Evolutionary conservation across 2,888 invertebrate genomes (phyloP).

Genomic region (Octonoba sinensis): DNA sequence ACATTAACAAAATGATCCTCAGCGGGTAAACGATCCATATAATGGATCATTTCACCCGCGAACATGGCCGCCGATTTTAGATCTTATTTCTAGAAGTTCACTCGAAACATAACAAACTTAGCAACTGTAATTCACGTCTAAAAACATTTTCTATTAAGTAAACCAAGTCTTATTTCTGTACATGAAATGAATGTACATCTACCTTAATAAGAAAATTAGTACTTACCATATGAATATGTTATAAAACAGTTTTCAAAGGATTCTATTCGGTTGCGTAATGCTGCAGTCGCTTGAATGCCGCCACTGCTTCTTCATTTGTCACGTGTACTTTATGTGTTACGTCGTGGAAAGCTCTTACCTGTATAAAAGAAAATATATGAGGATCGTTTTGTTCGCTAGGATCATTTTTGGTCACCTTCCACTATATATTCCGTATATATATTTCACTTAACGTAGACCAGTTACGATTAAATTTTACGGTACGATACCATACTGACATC

Average conservation of each 20-base stretch:
- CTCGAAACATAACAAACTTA: neutral
- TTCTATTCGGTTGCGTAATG: neutral
- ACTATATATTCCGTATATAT: neutral
- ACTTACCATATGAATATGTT: neutral
- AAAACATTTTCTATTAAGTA: neutral
- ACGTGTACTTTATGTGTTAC: slow-evolving; percentile 2
- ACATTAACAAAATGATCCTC: no score
- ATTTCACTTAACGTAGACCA: no score
- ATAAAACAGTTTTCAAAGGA: neutral
- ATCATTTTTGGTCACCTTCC: neutral
- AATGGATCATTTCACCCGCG: slow-evolving; percentile 1
- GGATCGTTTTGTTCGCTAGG: neutral
- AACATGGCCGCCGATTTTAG: neutral
- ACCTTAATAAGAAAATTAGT: slow-evolving; percentile 1
- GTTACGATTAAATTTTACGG: no score
- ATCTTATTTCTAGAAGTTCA: neutral
- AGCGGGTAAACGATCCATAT: neutral
- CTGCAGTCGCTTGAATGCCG: no score
- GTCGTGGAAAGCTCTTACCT: neutral
- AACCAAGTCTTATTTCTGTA: slow-evolving; percentile 1
- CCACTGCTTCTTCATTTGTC: neutral
- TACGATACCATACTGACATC: no score
- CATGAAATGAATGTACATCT: neutral
- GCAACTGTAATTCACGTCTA: neutral
- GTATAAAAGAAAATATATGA: neutral